phyloP scores from a whole-genome alignment of 2,888 invertebrate genomes.

The Drosophila meridionalis region DNA sequence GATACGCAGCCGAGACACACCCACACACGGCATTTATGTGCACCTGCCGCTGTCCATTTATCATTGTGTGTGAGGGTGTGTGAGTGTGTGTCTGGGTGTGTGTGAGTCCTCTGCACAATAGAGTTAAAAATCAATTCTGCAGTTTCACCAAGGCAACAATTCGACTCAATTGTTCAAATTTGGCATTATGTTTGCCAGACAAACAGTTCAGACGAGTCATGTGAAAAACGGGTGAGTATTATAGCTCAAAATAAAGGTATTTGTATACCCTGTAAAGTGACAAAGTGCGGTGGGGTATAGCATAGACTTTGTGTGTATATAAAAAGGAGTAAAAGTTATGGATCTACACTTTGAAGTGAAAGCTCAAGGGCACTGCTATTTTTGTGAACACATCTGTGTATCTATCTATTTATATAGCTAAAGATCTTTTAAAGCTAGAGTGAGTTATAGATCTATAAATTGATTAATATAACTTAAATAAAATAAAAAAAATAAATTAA shows the following conservation, averaged over 20 bases:
- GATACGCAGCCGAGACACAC: slow-evolving; percentile 16
- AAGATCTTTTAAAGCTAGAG: too few relatives aligned
- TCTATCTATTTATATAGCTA: too few relatives aligned
- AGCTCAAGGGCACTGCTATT: too few relatives aligned
- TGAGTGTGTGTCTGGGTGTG: not conserved
- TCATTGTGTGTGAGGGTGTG: slow-evolving; percentile 25
- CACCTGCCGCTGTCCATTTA: slow-evolving; percentile 59
- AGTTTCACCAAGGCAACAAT: slow-evolving; percentile 38
- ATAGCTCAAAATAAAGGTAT: slow-evolving; percentile 1
- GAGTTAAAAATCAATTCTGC: slow-evolving; percentile 59
- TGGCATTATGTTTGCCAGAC: slow-evolving; percentile 51
- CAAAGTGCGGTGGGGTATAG: not conserved
- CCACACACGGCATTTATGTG: slow-evolving; percentile 28
- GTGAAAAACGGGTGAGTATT: slow-evolving; percentile 29
- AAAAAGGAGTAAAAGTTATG: too few relatives aligned
- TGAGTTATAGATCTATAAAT: not conserved
- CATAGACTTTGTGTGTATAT: not conserved
- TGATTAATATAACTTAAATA: not conserved
- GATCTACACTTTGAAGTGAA: too few relatives aligned
- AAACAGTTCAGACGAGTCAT: slow-evolving; percentile 55
- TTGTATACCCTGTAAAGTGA: slow-evolving; percentile 10
- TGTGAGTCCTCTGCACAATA: slow-evolving; percentile 29
- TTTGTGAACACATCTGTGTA: too few relatives aligned
- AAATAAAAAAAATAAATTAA: too few relatives aligned
- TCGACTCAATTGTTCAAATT: slow-evolving; percentile 56